A percentile compares a stretch with the other conserved stretches of the same genome.
Conservation (phyloP, 2,888 invertebrate species). For the Drosophila glabriapex region DNA sequence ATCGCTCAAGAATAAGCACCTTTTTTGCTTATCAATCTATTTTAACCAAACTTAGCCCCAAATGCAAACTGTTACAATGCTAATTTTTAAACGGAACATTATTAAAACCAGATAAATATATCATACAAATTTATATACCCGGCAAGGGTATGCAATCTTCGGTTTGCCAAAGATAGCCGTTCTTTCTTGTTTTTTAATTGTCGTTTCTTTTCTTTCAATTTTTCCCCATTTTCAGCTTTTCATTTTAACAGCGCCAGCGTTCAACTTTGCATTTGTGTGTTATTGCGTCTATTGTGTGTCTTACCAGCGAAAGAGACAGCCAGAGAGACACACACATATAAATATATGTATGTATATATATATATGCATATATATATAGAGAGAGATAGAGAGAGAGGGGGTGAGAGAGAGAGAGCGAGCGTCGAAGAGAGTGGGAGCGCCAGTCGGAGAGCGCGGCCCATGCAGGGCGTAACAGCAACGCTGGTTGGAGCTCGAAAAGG, state of each 20-base stretch:
- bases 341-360: background rate
- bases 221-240: slow-evolving; percentile 42
- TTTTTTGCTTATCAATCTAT: background rate
- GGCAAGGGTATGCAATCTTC: background rate
- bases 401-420: slow-evolving; percentile 6
- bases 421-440: slow-evolving; percentile 18
- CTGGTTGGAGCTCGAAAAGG: slow-evolving; percentile 25
- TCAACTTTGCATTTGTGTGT: slow-evolving; percentile 41
- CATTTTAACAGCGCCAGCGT: slow-evolving; percentile 27
- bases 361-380: background rate
- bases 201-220: slow-evolving; percentile 29
- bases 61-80: background rate
- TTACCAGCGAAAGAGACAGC: background rate
- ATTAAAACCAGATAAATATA: background rate
- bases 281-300: slow-evolving; percentile 11
- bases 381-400: background rate
- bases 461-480: slow-evolving; percentile 38
- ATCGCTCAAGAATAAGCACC: background rate
- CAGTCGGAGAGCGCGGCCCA: slow-evolving; percentile 7
- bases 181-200: slow-evolving; percentile 1
- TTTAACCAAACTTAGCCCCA: background rate
- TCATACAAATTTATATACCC: background rate
- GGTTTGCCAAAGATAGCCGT: background rate
- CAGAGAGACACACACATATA: background rate
- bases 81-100: background rate